Evolutionary conservation across 2,888 invertebrate species (phyloP), one percentile per base, ranked within the genome.

Genomic region (Andrena hattorfiana): DNA sequence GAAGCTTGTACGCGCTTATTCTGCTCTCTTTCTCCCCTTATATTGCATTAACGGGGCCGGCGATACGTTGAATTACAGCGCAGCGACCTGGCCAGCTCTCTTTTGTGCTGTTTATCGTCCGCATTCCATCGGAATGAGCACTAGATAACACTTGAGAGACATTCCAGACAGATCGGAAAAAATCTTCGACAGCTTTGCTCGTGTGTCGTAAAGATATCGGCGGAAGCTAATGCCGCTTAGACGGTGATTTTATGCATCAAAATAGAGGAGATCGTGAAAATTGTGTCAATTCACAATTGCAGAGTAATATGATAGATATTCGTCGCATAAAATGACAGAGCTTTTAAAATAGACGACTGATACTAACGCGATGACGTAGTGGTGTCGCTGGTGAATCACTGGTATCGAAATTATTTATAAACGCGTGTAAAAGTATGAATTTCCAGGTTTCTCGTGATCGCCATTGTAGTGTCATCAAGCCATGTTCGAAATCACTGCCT

Each of bases 51-150:
- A 28, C 62, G 26, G 62, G 62, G 51, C 67, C 62, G 35, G 72
- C 54, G 79, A 83, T 80, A 77, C 72, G 71, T 80, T 74, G 80
- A 85, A 75, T 70, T 74, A 67, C 77, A 54, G 67, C 72, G 56
- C 35, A 10, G 20, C 62, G 66, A 64, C 48, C 73, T 64, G 76
- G 20, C 77, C 75, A 60, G 26, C 62, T 64, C 70, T 79, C 82
- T 75, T 84, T 77, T 84, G 71, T 69, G 79, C 69, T 63, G 77
- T 79, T 81, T 85, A 87, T 85, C 87, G 83, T 79, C 71, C 83
- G 81, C 87, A 86, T 88, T 87, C 87, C 88, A 77, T 74, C 72
- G 59, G 76, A 84, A 84, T 69, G 81, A 80, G 64, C 74, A 54
- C 72, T 64, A 66, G 88, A 87, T 87, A 88, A 84, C 73, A 76